Base-by-base conservation (phyloP, 2,888 invertebrate genomes). In the Nebria brevicollis region DNA sequence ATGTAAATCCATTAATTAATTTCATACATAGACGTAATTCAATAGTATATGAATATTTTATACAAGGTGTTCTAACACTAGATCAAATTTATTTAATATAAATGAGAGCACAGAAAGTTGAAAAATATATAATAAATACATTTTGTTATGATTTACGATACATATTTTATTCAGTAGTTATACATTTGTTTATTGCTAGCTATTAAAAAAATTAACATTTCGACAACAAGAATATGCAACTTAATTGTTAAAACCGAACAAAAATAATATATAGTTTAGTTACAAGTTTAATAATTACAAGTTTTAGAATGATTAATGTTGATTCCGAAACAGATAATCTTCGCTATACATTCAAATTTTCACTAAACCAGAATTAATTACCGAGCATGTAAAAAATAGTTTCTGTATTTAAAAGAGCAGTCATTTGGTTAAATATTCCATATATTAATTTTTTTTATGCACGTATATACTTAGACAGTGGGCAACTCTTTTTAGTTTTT, bases 301-400 rank as follows among this genome's bases (percentile, higher is more conserved):
- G 54, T 54, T 54, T 54, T 54, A 54, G 7, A 54, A 54, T 54
- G 54, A 54, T 54, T 54, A 54, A 54, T 54, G 54, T 54, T 54
- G 54, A 54, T 54, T 54, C 54, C 2, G 54, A 54, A 54, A 54
- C 54, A 54, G 54, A 54, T 54, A 54, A 54, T 54, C 54, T 8
- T 54, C 34, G 34, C 34, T 34, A 34, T 34, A 34, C 54, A 54
- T 54, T 54, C 54, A 54, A 54, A 54, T 54, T 34, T 54, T 54
- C 54, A 54, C 54, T 54, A 54, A 54, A 54, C 54, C 54, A 54
- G 54, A 54, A 54, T 54, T 54, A 54, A 54, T 54, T 54, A 54
- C 54, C 13, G 54, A 13, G 11, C 54, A 8, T 11, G 54, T 54
- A 54, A 54, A 54, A 54, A 54, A 54, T 54, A 54, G 54, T 54